Conservation (phyloP, 1,140 invertebrate genomes). For the Cydia fagiglandana region DNA sequence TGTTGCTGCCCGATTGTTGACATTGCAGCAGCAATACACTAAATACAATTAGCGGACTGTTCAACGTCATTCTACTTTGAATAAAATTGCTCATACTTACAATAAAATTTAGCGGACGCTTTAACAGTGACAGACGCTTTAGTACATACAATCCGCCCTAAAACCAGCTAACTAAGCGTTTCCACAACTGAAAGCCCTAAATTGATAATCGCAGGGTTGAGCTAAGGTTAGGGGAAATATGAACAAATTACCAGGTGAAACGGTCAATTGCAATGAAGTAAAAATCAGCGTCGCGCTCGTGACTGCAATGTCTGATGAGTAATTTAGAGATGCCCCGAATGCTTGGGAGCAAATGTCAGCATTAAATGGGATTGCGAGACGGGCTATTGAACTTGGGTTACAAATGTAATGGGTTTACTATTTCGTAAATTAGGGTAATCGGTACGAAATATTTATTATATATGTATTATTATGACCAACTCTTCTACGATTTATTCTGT, state of each 20-base stretch:
- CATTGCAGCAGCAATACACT: too few species aligned
- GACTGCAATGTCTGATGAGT: constrained; percentile 75
- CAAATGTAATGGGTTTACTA: constrained; percentile 40
- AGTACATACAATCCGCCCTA: too few species aligned
- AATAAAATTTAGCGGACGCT: too few species aligned
- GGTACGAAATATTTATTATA: too few species aligned
- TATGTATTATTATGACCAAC: too few species aligned
- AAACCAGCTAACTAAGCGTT: not conserved
- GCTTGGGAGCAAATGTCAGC: constrained; percentile 68
- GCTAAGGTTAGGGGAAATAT: constrained; percentile 41
- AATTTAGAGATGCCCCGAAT: constrained; percentile 74
- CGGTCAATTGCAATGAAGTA: constrained; percentile 75
- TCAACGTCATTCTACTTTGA: too few species aligned
- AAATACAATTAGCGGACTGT: too few species aligned
- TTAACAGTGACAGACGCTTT: too few species aligned
- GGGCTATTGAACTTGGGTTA: constrained; percentile 61
- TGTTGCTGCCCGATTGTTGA: too few species aligned
- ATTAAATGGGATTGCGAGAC: constrained; percentile 67
- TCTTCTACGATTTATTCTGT: too few species aligned
- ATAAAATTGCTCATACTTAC: too few species aligned
- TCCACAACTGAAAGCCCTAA: constrained; percentile 6
- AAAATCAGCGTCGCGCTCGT: constrained; percentile 74
- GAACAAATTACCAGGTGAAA: constrained; percentile 70
- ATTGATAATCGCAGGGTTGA: constrained; percentile 8
- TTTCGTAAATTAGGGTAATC: not conserved